Evolutionary conservation across 2,113 vertebrate genomes (phyloP).

Genomic region (Conger conger): DNA sequence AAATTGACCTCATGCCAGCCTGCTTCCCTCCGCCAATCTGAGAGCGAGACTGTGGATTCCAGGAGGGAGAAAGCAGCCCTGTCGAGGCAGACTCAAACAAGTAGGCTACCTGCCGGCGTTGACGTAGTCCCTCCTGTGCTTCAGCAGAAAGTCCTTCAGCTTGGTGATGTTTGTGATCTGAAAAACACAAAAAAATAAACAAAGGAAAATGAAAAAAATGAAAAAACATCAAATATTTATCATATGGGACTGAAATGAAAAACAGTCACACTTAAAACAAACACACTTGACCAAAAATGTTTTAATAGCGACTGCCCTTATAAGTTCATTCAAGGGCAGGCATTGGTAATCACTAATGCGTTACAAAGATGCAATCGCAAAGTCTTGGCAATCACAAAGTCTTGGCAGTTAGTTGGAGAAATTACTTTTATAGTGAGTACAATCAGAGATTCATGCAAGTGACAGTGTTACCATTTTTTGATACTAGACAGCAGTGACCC

Average conservation of each 20-base stretch:
- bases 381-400: not conserved
- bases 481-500: not conserved
- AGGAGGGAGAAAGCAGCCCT: not conserved
- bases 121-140: slow-evolving; percentile 95
- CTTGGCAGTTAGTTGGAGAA: not conserved
- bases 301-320: not conserved
- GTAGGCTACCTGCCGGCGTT: slow-evolving; percentile 84
- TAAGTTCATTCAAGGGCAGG: not conserved
- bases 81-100: not conserved
- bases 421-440: not conserved
- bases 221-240: slow-evolving; percentile 17
- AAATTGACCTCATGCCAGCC: slow-evolving; percentile 55
- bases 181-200: no score
- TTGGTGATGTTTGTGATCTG: slow-evolving; percentile 95
- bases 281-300: not conserved
- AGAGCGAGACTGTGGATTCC: not conserved
- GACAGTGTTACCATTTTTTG: not conserved
- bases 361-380: not conserved
- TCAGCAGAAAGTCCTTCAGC: slow-evolving; percentile 93
- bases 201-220: slow-evolving; percentile 43
- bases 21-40: slow-evolving; percentile 10
- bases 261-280: not conserved
- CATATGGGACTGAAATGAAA: not conserved
- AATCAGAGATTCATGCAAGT: not conserved
- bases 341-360: not conserved